Conservation (phyloP, 1,140 invertebrate genomes). For the Andricus grossulariae region DNA sequence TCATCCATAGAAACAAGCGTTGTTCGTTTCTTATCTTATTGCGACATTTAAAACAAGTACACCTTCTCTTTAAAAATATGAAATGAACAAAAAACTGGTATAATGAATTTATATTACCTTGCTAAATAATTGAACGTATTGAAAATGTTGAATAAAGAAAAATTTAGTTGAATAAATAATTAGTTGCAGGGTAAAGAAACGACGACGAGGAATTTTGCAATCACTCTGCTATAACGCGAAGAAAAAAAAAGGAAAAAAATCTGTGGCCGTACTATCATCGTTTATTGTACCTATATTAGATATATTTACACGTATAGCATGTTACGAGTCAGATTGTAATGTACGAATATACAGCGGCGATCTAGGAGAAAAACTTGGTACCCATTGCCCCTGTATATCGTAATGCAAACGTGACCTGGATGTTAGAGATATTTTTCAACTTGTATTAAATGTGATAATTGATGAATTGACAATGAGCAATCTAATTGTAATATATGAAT, state of each 20-base stretch:
- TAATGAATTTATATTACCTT: not conserved
- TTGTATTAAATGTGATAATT: conserved; percentile 76
- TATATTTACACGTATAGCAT: conserved; percentile 49
- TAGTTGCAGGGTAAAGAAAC: conserved; percentile 35
- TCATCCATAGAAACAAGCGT: conserved; percentile 34
- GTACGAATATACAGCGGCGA: conserved; percentile 33
- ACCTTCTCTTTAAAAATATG: not conserved
- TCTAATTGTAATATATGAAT: conserved; percentile 73
- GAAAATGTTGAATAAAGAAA: not conserved
- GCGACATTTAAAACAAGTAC: not conserved
- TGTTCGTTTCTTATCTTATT: conserved; percentile 25
- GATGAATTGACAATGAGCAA: conserved; percentile 76
- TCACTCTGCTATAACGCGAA: conserved; percentile 58
- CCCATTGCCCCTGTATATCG: conserved; percentile 36
- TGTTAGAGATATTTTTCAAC: conserved; percentile 76
- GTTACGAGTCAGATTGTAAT: conserved; percentile 45
- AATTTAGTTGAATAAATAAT: not conserved
- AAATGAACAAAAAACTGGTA: not conserved
- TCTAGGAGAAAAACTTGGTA: conserved; percentile 17
- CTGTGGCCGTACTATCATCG: conserved; percentile 68
- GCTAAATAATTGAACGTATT: not conserved
- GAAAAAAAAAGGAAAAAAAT: conserved; percentile 48
- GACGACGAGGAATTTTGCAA: conserved; percentile 62
- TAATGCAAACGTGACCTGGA: conserved; percentile 56
- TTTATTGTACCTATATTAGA: conserved; percentile 71